Evolutionary conservation across 2,888 invertebrate genomes (phyloP).

Genomic region (Drosophila subsilvestris): DNA sequence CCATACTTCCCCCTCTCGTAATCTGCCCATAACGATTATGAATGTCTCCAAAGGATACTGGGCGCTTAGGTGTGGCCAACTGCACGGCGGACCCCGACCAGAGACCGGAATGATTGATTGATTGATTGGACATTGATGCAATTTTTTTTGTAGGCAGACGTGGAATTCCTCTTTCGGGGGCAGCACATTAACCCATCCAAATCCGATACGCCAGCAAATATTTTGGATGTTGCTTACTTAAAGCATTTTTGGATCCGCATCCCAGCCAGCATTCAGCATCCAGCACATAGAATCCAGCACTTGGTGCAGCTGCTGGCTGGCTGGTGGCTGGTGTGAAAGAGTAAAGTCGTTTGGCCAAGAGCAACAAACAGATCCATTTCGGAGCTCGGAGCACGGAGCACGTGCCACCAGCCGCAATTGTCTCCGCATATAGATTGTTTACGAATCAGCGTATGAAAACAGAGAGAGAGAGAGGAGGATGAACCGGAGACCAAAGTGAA

Average conservation of each 20-base stretch:
- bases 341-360: conserved; percentile 63
- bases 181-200: conserved; percentile 45
- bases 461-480: conserved; percentile 21
- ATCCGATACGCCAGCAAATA: not conserved
- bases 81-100: not conserved
- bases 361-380: conserved; percentile 27
- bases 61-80: not conserved
- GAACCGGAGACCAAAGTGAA: not conserved
- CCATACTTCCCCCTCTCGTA: not conserved
- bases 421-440: conserved; percentile 54
- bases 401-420: conserved; percentile 45
- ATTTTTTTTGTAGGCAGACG: conserved; percentile 13
- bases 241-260: conserved; percentile 53
- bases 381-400: conserved; percentile 45
- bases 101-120: conserved; percentile 4
- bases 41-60: conserved; percentile 21
- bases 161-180: conserved; percentile 22
- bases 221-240: conserved; percentile 65
- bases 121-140: conserved; percentile 42
- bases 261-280: conserved; percentile 6
- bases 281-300: conserved; percentile 10
- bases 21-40: conserved; percentile 44
- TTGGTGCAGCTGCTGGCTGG: conserved; percentile 55
- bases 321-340: conserved; percentile 56
- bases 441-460: conserved; percentile 72